phyloP scores from a whole-genome alignment of 2,113 vertebrate genomes.

The Cariama cristata region DNA sequence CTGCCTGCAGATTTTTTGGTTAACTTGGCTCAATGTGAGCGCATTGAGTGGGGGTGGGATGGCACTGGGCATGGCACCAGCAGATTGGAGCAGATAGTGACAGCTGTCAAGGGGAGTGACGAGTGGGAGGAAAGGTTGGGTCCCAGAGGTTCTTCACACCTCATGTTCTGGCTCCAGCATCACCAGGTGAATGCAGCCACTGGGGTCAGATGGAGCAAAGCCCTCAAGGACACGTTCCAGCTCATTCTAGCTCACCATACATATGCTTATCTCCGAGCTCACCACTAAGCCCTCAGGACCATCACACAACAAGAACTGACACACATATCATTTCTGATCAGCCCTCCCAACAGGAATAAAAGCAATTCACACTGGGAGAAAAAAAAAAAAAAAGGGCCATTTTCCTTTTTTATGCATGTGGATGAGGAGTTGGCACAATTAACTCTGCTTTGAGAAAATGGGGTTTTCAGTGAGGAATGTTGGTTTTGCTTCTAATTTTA shows the following conservation, averaged over 20 bases:
- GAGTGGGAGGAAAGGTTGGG: not conserved
- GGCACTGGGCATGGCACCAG: not conserved
- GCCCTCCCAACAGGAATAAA: not conserved
- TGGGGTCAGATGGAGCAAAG: not conserved
- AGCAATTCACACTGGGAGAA: not conserved
- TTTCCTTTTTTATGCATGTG: not conserved
- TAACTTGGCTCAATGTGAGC: not conserved
- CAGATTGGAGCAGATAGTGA: not conserved
- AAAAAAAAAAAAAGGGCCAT: not conserved
- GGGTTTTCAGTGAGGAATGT: not conserved
- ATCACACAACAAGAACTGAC: not conserved
- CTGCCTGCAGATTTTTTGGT: not conserved
- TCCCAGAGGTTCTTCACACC: not conserved
- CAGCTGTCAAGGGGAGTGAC: accelerated
- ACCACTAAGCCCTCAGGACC: not conserved
- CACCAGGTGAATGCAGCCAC: not conserved
- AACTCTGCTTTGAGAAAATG: not conserved
- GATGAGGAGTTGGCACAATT: not conserved
- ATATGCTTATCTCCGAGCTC: accelerated
- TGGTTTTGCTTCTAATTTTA: not conserved
- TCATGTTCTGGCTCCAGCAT: not conserved
- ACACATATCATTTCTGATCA: not conserved
- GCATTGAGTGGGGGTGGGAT: not conserved
- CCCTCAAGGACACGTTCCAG: not conserved
- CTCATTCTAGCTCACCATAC: not conserved